These are phyloP conservation scores for Coranthus polyacanthus DNA, from an alignment of 2,797 vertebrate species.

Conservation along the genomic window DNA sequence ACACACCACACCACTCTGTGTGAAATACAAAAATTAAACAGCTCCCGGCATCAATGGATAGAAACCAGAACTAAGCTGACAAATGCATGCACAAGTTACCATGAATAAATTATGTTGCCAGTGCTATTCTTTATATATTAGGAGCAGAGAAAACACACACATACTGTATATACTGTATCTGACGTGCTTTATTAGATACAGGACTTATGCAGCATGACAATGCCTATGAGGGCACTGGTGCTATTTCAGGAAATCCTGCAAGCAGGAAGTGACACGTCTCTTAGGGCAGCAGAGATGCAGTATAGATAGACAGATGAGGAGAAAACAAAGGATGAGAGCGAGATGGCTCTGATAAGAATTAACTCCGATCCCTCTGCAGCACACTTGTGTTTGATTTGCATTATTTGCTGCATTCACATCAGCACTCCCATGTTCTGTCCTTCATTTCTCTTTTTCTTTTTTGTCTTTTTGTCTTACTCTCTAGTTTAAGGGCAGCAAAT, in stretches of 20 bases:
- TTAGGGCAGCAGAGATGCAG: constrained; percentile 56
- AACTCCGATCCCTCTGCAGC: constrained; percentile 26
- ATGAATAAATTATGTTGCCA: constrained; percentile 53
- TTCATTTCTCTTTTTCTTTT: background rate
- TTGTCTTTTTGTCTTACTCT: constrained; percentile 4
- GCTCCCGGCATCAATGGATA: constrained; percentile 11
- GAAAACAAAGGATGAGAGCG: constrained; percentile 54
- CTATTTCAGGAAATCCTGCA: constrained; percentile 78
- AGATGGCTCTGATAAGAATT: constrained; percentile 35
- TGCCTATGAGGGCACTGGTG: constrained; percentile 48
- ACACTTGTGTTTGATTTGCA: constrained; percentile 35
- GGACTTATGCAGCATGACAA: constrained; percentile 53
- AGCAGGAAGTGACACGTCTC: constrained; percentile 70
- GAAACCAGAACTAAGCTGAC: constrained; percentile 30
- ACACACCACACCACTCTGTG: background rate
- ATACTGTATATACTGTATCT: constrained; percentile 41
- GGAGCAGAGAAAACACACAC: constrained; percentile 33
- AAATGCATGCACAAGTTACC: constrained; percentile 27
- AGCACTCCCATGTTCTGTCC: constrained; percentile 14
- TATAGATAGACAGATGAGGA: constrained; percentile 52
- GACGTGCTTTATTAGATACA: constrained; percentile 51
- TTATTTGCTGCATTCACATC: constrained; percentile 29
- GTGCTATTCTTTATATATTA: constrained; percentile 45
- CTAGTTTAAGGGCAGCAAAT: background rate
- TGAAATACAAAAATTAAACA: constrained; percentile 24